Evolutionary conservation across 2,888 invertebrate species (phyloP), one percentile per base, ranked within the genome.

Genomic region (Xylota segnis): DNA sequence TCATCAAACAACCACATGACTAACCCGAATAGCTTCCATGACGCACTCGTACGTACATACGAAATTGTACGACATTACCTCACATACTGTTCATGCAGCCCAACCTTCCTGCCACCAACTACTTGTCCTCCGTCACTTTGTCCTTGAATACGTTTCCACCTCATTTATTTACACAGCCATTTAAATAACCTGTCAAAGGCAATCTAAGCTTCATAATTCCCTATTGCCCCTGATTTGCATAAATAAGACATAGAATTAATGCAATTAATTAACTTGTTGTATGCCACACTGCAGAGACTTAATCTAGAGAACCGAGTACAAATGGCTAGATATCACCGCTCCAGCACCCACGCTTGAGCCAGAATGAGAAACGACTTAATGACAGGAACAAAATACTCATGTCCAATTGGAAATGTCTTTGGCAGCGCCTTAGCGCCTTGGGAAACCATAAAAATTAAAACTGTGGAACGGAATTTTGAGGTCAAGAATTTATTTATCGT

Each of bases 261-360:
- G 74, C 83, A 83, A 83, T 83, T 83, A 78, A 78, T 83, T 78
- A 83, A 83, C 78, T 56, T 74, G 83, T 74, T 74, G 40, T 32
- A 50, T 47, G 56, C 29, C 45, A 56, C 9, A 59, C 3, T 66
- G 65, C 52, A 50, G 65, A 50, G 34, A 76, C 58, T 29, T 29
- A 37, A 76, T 76, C 66, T 61, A 40, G 1, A 16, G 34, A 37
- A 18, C n/a, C n/a, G 10, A 40, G 5, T 50, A 47, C 16, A 16
- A 29, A 29, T 32, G 18, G 16, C 3, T 29, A 34, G 50, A 50
- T 45, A 14, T n/a, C 18, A 45, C 7, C 2, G 43, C 27, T 52
- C 4, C 14, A 27, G 45, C 75, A 63, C 81, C 75, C 70, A 70
- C 81, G 29, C 47, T 27, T 61, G 58, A 18, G 18, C 32, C 16